These are phyloP conservation scores for Regulus satrapa DNA, from an alignment of 2,113 vertebrate genomes.

Conservation along the genomic window DNA sequence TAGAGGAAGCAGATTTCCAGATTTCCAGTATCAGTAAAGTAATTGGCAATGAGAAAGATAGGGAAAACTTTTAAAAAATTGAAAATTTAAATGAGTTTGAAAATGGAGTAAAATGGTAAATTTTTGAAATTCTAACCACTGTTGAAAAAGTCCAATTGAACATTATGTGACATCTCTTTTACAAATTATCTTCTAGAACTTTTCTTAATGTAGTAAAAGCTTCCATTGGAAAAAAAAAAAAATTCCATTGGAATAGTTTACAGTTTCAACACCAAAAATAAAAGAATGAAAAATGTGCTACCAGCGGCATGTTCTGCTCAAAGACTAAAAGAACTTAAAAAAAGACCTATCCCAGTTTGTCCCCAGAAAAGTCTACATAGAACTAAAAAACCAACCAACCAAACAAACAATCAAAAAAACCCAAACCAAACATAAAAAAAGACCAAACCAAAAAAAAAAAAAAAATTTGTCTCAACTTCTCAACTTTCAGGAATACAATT, in stretches of 20 bases:
- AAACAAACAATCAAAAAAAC: background rate
- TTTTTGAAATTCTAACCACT: background rate
- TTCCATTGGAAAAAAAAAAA: too few species aligned
- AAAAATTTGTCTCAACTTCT: too few species aligned
- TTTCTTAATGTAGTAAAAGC: background rate
- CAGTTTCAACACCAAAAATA: background rate
- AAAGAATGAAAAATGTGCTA: background rate
- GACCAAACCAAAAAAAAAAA: too few species aligned
- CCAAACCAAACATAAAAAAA: too few species aligned
- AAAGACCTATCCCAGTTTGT: background rate
- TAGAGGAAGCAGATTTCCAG: background rate
- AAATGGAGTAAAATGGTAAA: background rate
- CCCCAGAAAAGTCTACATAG: background rate
- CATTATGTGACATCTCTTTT: background rate
- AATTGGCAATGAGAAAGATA: background rate
- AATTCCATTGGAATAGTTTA: background rate
- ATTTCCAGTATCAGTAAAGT: background rate
- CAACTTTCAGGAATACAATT: background rate
- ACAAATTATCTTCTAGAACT: background rate
- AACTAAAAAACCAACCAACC: background rate
- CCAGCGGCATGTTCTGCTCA: background rate
- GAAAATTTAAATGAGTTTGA: background rate
- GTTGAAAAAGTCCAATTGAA: background rate
- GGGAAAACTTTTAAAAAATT: background rate
- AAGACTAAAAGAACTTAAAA: background rate